Evolutionary conservation across 2,888 invertebrate genomes (phyloP), one percentile per base, ranked within the genome.

Genomic region (Caradrina clavipalpis): DNA sequence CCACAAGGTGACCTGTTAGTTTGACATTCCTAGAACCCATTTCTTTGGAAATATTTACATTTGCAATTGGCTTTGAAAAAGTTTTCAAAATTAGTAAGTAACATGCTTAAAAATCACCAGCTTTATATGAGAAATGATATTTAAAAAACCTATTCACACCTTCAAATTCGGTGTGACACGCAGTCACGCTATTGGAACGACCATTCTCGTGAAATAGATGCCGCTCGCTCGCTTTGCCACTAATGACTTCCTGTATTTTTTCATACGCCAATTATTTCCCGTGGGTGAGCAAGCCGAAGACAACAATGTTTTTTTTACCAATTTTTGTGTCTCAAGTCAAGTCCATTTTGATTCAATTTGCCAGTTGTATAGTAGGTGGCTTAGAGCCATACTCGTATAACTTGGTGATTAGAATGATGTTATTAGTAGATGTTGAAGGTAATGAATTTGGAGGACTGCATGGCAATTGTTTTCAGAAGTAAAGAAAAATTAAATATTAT

Each of bases 161-260:
- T 81, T 84, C 74, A 84, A 78, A 31, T 63, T 62, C 91, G 88
- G 94, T 95, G 94, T 93, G 78, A 94, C 66, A 78, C 60, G 70
- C 86, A 77, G 74, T 66, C 81, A 73, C 83, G 85, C 87, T 73
- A 81, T 80, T 68, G 73, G 75, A 81, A 81, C 83, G 81, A 87
- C 87, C 86, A 86, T 90, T 91, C 89, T 90, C 88, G 91, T 93
- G 91, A 92, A 93, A 94, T 93, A 93, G 94, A 92, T 89, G 91
- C 94, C 89, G 90, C 90, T 91, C 89, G 89, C 90, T 91, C 91
- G 90, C 90, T 93, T 91, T 87, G 90, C 92, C 92, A 92, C 94
- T 95, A 95, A 95, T 93, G 94, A 95, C 94, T 95, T 95, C 95
- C 95, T 93, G 95, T 92, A 90, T 93, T 94, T 95, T 94, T 94